Conservation (phyloP, 2,888 invertebrate species). For the Polydrusus pterygomalis region DNA sequence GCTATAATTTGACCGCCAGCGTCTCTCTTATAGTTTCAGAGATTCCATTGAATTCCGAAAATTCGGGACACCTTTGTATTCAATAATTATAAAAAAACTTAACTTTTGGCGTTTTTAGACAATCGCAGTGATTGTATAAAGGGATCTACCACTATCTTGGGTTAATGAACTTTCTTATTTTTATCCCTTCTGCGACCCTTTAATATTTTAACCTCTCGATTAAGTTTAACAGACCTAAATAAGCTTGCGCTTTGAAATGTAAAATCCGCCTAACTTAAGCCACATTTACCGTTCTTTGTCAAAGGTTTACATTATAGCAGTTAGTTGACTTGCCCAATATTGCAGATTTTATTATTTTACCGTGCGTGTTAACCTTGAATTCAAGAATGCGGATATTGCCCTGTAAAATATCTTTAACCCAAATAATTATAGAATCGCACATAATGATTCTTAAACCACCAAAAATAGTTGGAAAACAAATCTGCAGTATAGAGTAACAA, state of each 20-base stretch:
- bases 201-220: background rate
- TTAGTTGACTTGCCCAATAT: slow-evolving; percentile 35
- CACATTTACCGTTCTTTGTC: slow-evolving; percentile 29
- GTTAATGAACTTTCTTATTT: background rate
- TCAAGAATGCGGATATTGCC: background rate
- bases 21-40: too few species aligned
- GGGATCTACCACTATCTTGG: background rate
- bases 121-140: background rate
- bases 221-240: background rate
- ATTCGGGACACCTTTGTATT: too few species aligned
- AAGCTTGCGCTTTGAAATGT: slow-evolving; percentile 11
- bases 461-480: background rate
- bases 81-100: too few species aligned
- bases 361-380: background rate
- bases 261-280: slow-evolving; percentile 21
- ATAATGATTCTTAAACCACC: background rate
- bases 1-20: background rate
- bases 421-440: background rate
- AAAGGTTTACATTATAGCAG: slow-evolving; percentile 7
- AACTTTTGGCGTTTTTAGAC: too few species aligned
- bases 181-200: background rate
- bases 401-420: background rate
- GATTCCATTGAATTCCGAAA: too few species aligned
- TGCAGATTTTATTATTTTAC: slow-evolving; percentile 30
- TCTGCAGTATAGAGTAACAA: slow-evolving; percentile 43